Evolutionary conservation across 2,113 vertebrate genomes (phyloP).

Genomic region (Solea senegalensis): DNA sequence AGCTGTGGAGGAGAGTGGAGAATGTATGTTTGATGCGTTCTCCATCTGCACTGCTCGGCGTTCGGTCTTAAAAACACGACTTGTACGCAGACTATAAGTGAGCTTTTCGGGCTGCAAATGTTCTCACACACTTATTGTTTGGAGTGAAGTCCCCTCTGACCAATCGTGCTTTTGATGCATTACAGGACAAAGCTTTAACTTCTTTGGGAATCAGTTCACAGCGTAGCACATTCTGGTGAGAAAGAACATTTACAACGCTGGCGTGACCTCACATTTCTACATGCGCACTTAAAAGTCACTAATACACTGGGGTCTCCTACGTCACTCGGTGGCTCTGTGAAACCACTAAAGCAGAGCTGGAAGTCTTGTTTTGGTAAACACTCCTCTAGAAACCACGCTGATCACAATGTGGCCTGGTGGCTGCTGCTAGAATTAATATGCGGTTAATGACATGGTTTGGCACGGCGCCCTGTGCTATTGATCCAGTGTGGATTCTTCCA

Average conservation of each 20-base stretch:
- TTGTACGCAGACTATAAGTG: too few relatives aligned
- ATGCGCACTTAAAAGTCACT: constrained; percentile 56
- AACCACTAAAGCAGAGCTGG: constrained; percentile 69
- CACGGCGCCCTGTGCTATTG: constrained; percentile 65
- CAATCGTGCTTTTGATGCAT: constrained; percentile 20
- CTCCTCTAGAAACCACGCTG: constrained; percentile 75
- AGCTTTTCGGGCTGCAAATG: not conserved
- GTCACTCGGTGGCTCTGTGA: constrained; percentile 72
- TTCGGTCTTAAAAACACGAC: too few relatives aligned
- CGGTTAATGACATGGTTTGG: constrained; percentile 80
- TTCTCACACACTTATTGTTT: constrained; percentile 29
- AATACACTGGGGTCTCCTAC: constrained; percentile 60
- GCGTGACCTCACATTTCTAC: constrained; percentile 67
- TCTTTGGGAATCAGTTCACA: constrained; percentile 44
- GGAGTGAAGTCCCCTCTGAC: constrained; percentile 13
- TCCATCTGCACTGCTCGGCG: too few relatives aligned
- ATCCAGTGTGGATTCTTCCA: constrained; percentile 74
- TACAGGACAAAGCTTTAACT: constrained; percentile 38
- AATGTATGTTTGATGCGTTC: constrained; percentile 26
- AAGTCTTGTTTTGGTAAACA: constrained; percentile 79
- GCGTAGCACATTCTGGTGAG: constrained; percentile 46
- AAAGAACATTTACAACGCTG: constrained; percentile 57
- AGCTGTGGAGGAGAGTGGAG: constrained; percentile 32
- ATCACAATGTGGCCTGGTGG: constrained; percentile 71
- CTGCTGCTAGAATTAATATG: constrained; percentile 78